Evolutionary conservation across 1,140 invertebrate species (phyloP).

Genomic region (Bicyclus anynana): DNA sequence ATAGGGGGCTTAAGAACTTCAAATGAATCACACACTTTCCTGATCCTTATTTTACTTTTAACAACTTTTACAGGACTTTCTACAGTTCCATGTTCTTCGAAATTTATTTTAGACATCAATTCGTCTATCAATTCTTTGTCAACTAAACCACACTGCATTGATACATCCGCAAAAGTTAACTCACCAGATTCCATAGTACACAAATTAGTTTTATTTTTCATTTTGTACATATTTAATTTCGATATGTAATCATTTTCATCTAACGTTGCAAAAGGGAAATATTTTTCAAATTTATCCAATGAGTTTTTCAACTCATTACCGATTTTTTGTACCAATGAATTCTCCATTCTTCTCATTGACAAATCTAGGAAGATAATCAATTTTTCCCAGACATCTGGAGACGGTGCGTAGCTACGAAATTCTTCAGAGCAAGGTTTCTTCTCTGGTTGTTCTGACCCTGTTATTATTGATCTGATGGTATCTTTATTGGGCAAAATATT

Average conservation of each 20-base stretch:
- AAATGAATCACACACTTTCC: constrained; percentile 34
- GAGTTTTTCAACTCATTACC: constrained; percentile 41
- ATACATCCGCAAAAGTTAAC: constrained; percentile 19
- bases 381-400: constrained; percentile 48
- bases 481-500: constrained; percentile 37
- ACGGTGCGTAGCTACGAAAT: constrained; percentile 23
- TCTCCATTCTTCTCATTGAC: constrained; percentile 46
- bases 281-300: constrained; percentile 32
- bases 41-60: constrained; percentile 22
- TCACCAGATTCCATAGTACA: constrained; percentile 8
- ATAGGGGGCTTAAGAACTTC: constrained; percentile 37
- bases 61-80: constrained; percentile 10
- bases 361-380: constrained; percentile 41
- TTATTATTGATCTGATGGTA: constrained; percentile 33
- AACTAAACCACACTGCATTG: constrained; percentile 46
- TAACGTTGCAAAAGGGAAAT: not conserved
- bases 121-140: constrained; percentile 45
- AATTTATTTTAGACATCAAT: constrained; percentile 34
- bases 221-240: not conserved
- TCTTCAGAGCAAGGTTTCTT: constrained; percentile 36
- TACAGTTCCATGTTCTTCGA: constrained; percentile 18
- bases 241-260: not conserved
- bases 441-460: constrained; percentile 28
- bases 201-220: not conserved
- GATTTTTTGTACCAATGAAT: constrained; percentile 48